A percentile compares a stretch with the other conserved stretches of the same genome.
These are phyloP conservation scores for Enteromius mattozi DNA, from an alignment of 2,797 vertebrate genomes.

Conservation along the genomic window DNA sequence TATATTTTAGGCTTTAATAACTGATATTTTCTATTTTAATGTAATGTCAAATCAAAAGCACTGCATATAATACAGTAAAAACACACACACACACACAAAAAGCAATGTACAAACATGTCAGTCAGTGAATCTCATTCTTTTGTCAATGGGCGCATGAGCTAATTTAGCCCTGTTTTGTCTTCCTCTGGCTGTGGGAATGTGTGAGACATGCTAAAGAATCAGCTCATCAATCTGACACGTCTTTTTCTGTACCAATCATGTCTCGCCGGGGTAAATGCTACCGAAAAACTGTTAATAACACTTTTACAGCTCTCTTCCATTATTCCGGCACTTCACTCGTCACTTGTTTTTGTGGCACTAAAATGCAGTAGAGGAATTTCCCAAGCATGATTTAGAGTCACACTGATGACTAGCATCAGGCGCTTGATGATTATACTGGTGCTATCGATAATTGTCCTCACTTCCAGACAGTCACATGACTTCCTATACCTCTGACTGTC, in stretches of 20 bases:
- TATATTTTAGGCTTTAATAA: background rate
- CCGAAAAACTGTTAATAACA: background rate
- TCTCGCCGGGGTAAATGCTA: background rate
- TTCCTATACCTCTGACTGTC: constrained; percentile 38
- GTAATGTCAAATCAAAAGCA: background rate
- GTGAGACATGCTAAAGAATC: background rate
- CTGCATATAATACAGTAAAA: no score
- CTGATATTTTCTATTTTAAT: background rate
- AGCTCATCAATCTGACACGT: background rate
- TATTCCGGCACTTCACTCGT: constrained; percentile 27
- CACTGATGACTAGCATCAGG: constrained; percentile 20
- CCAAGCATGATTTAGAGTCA: background rate
- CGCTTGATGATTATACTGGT: background rate
- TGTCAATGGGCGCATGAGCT: background rate
- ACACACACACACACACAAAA: background rate
- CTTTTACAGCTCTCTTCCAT: background rate
- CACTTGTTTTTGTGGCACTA: constrained; percentile 22
- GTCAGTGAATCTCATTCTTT: background rate
- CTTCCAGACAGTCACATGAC: constrained; percentile 56
- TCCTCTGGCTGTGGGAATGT: background rate
- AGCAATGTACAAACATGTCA: background rate
- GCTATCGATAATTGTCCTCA: background rate
- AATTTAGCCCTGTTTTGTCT: background rate
- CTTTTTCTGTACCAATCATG: background rate
- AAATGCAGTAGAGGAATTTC: constrained; percentile 32